Evolutionary conservation across 2,888 invertebrate genomes (phyloP), one percentile per base, ranked within the genome.

Genomic region (Volucella inflata): DNA sequence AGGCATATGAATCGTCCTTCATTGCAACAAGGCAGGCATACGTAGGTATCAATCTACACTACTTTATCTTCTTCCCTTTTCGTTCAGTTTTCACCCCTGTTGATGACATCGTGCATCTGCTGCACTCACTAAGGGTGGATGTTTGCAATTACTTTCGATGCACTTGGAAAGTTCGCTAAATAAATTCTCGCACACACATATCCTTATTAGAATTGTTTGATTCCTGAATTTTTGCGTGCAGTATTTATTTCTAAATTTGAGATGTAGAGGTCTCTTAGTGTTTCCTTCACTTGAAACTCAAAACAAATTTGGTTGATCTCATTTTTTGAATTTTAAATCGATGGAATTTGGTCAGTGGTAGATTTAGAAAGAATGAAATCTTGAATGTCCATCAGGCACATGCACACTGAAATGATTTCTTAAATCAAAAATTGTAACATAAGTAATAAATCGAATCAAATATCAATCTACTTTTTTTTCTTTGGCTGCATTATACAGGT

Each of bases 31-130:
- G 36, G 14, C n/a, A 11, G 36, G 14, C n/a, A 55, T 36, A 44
- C 53, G 53, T 53, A 42, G n/a, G 30, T 21, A 8, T 14, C 11
- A 60, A 16, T n/a, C 0, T 59, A 11, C 77, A 64, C 78, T 78
- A 40, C 78, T 55, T 78, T 78, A 78, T 38, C 78, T 8, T 55
- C 40, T 3, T 14, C 14, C n/a, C 30, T 8, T 44, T 79, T 79
- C 71, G 78, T 72, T 72, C 10, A 72, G 44, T 72, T 59, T 0
- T 12, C 9, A 64, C 64, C 64, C 50, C 8, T 42, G 4, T 1
- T 17, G 40, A 38, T 10, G 12, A 48, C 9, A 30, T 3, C 55
- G 11, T 36, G 68, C 44, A 57, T 21, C 55, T 14, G 12, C 36
- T 42, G 14, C 44, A 36, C n/a, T 40, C 53, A 17, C 14, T 10